These are phyloP conservation scores for Pogonognathellus flavescens DNA, from an alignment of 1,140 invertebrate genomes.

Conservation along the genomic window DNA sequence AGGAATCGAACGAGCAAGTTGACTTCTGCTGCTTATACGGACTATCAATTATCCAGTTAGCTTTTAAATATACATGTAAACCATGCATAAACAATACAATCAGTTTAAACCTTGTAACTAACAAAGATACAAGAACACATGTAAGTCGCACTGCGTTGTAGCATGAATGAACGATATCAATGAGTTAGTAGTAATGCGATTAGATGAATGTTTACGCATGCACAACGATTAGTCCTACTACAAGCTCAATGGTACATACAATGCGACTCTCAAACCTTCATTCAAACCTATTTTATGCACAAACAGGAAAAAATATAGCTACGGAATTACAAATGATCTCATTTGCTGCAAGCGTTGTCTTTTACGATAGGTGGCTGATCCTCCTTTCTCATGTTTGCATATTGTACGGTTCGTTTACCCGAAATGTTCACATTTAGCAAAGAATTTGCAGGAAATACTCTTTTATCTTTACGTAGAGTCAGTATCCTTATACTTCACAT, in stretches of 20 bases:
- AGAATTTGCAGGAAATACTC: background rate
- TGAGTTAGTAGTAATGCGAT: too few species aligned
- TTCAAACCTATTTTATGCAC: background rate
- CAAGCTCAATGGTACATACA: background rate
- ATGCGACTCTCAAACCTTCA: background rate
- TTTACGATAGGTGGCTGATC: background rate
- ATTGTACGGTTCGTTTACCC: background rate
- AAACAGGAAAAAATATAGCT: background rate
- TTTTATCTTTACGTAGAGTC: background rate
- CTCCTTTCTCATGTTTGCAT: conserved; percentile 5
- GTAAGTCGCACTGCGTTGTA: too few species aligned
- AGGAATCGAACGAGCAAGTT: background rate
- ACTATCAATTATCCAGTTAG: conserved; percentile 30
- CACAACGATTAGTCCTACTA: background rate
- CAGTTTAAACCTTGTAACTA: background rate
- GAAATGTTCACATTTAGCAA: background rate
- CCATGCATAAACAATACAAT: background rate
- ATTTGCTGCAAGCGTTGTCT: background rate
- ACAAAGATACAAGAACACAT: too few species aligned
- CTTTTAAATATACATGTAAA: background rate
- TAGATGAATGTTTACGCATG: too few species aligned
- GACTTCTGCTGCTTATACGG: too few species aligned
- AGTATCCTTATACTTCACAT: too few species aligned
- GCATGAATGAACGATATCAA: too few species aligned
- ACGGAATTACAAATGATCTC: conserved; percentile 10